Evolutionary conservation across 2,797 vertebrate species (phyloP), one percentile per base, ranked within the genome.

Genomic region (Sebastes jordani): DNA sequence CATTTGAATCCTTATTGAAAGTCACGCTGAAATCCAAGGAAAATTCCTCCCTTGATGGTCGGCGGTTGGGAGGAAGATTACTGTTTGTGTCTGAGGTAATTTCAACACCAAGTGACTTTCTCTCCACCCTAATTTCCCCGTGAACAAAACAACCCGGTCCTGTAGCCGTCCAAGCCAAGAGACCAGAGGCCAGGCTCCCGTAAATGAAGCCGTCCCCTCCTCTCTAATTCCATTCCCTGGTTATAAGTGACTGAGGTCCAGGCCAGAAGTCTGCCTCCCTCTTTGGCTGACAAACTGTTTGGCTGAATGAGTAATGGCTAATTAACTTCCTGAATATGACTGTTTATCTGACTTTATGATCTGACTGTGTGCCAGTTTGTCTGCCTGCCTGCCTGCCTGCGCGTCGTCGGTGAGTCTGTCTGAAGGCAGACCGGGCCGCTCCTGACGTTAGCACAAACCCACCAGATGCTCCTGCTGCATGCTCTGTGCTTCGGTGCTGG

Each of bases 271-370:
- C 81, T 59, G 65, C 75, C 77, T 84, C 56, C 59, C 80, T 77
- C 72, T 88, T 76, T 81, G 90, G 90, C 89, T 74, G 84, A 76
- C 52, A 72, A 86, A 82, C 70, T 29, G 9, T 85, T 91, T 89
- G 91, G 88, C 89, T 78, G 79, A 73, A 81, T 82, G 71, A 87
- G 83, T 90, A 89, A 93, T 86, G 83, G 84, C 83, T 90, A 89
- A 92, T 94, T 93, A 92, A 84, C 84, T 90, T 61, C 69, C 83
- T 77, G 78, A 89, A 90, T 90, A 81, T 82, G 83, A 92, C 88
- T 93, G 91, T 92, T 92, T 93, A 90, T 93, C 89, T 89, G 89
- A 89, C 88, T 93, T 91, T 89, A 86, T 91, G 86, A 92, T 90
- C 86, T 88, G 92, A 88, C 69, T 49, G 66, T 7, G 87, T 84